Evolutionary conservation across 2,888 invertebrate species (phyloP).

Genomic region (Melinaea marsaeus): DNA sequence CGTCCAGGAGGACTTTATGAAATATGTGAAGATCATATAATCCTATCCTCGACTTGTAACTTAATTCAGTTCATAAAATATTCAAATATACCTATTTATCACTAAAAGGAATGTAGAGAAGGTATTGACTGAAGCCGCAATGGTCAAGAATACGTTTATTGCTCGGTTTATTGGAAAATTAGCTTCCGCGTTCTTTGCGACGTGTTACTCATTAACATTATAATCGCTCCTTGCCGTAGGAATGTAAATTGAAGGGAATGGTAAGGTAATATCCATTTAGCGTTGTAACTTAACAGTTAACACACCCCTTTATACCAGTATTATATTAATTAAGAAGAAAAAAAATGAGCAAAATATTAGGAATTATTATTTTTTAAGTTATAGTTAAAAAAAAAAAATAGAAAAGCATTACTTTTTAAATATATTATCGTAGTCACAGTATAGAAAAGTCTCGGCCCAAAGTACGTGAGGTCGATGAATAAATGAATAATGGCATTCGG

Average conservation of each 20-base stretch:
- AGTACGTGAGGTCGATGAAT: conserved; percentile 66
- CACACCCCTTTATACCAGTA: not conserved
- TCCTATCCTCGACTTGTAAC: too few species aligned
- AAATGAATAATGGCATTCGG: conserved; percentile 72
- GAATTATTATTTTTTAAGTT: too few species aligned
- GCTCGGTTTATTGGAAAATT: conserved; percentile 66
- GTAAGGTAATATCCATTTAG: conserved; percentile 13
- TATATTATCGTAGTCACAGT: conserved; percentile 32
- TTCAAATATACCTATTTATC: conserved; percentile 32
- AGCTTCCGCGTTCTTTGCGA: conserved; percentile 64
- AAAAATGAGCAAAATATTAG: not conserved
- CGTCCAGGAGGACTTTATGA: conserved; percentile 44
- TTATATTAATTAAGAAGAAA: not conserved
- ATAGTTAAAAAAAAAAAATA: too few species aligned
- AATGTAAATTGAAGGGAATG: conserved; percentile 11
- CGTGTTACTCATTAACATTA: conserved; percentile 45
- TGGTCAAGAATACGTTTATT: conserved; percentile 58
- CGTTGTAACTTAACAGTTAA: not conserved
- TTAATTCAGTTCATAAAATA: too few species aligned
- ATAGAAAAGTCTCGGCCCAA: conserved; percentile 42
- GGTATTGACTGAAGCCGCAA: conserved; percentile 34
- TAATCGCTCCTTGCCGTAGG: conserved; percentile 18
- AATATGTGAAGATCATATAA: too few species aligned
- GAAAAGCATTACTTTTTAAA: conserved; percentile 18
- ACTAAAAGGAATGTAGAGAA: conserved; percentile 49